Percentiles rank a stretch among this genome's conserved stretches.
Evolutionary conservation across 2,888 invertebrate species (phyloP).

Genomic region (Scrobipalpa costella): DNA sequence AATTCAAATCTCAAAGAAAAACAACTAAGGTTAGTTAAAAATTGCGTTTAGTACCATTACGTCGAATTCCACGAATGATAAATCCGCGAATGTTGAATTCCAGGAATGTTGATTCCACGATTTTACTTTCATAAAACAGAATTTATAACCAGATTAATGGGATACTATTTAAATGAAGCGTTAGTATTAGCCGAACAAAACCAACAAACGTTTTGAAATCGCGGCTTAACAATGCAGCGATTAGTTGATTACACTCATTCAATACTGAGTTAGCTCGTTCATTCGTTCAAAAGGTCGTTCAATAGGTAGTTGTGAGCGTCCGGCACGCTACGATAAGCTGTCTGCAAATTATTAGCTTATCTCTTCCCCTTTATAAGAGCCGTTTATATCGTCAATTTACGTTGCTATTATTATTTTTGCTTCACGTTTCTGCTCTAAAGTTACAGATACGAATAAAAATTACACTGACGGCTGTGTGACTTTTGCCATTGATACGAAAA

Average conservation of each 20-base stretch:
- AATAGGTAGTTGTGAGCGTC: not conserved
- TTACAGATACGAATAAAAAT: too few species aligned
- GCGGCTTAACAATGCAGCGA: constrained; percentile 10
- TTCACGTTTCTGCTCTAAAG: too few species aligned
- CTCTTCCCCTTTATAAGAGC: not conserved
- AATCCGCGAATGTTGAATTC: too few species aligned
- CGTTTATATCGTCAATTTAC: not conserved
- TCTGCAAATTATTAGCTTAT: constrained; percentile 1
- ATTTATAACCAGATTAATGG: not conserved
- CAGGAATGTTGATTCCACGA: not conserved
- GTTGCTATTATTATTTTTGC: too few species aligned
- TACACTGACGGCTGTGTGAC: too few species aligned
- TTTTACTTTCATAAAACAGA: not conserved
- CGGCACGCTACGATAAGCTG: not conserved
- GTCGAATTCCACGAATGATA: too few species aligned
- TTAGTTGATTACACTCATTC: not conserved
- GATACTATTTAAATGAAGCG: not conserved
- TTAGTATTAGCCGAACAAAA: not conserved
- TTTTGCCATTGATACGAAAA: too few species aligned
- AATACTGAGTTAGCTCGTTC: not conserved
- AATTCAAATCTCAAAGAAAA: too few species aligned
- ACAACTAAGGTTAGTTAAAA: too few species aligned
- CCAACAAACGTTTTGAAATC: not conserved
- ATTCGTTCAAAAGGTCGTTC: not conserved
- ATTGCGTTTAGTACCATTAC: too few species aligned